These are phyloP conservation scores for Etheostoma spectabile DNA, from an alignment of 2,113 vertebrate genomes.

Conservation along the genomic window DNA sequence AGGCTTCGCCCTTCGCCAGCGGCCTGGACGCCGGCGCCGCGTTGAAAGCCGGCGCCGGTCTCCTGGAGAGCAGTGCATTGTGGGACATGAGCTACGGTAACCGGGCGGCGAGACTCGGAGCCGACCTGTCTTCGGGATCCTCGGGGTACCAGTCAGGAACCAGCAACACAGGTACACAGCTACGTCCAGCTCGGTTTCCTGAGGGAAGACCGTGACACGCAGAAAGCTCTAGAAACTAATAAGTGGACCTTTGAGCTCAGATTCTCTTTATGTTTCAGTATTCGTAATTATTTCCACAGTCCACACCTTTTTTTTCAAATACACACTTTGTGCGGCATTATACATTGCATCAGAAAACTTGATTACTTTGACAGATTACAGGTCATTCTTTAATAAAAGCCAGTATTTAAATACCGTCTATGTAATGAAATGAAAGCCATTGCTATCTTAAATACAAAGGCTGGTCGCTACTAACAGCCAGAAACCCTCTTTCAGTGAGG, in stretches of 20 bases:
- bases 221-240: background rate
- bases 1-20: conserved; percentile 54
- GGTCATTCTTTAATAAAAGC: background rate
- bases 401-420: background rate
- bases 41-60: conserved; percentile 55
- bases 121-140: conserved; percentile 81
- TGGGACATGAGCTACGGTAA: conserved; percentile 74
- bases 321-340: background rate
- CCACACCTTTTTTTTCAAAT: background rate
- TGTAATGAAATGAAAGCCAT: background rate
- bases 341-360: background rate
- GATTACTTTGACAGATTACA: background rate
- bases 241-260: background rate
- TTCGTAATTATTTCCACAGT: background rate
- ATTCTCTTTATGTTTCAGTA: too few species aligned
- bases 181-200: background rate
- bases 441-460: background rate
- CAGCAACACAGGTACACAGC: conserved; percentile 85
- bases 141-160: conserved; percentile 81
- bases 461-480: background rate
- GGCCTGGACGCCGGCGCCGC: conserved; percentile 50
- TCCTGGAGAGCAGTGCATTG: conserved; percentile 68
- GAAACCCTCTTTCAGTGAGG: background rate
- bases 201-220: background rate
- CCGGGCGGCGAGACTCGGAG: conserved; percentile 65